These are phyloP conservation scores for Ornithorhynchus anatinus DNA, from an alignment of 2,113 vertebrate genomes.

Conservation along the genomic window DNA sequence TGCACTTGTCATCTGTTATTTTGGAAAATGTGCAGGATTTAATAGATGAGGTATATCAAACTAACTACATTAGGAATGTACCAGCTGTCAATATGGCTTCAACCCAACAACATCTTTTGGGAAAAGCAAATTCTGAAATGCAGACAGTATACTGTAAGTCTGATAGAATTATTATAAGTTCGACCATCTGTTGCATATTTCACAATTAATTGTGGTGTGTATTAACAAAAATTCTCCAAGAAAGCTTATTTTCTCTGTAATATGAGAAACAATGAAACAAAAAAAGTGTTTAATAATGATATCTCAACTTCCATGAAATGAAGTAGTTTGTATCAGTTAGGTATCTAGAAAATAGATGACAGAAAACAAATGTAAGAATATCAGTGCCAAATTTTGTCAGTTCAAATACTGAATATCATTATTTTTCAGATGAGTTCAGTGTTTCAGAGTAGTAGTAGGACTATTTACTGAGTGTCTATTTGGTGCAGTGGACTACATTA, in stretches of 20 bases:
- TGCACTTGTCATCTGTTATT: conserved; percentile 79
- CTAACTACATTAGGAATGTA: conserved; percentile 74
- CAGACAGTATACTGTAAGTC: conserved; percentile 72
- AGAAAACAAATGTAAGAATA: conserved; percentile 36
- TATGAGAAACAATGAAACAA: conserved; percentile 35
- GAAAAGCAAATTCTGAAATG: conserved; percentile 70
- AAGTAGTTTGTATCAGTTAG: conserved; percentile 25
- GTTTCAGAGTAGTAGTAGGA: too few species aligned
- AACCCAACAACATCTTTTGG: conserved; percentile 72
- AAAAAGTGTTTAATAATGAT: conserved; percentile 11
- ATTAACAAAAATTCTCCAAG: conserved; percentile 58
- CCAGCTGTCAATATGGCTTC: conserved; percentile 80
- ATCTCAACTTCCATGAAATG: conserved; percentile 25
- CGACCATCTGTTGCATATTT: conserved; percentile 78
- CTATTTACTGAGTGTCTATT: too few species aligned
- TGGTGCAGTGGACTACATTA: too few species aligned
- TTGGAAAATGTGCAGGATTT: conserved; percentile 74
- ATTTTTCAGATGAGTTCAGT: too few species aligned
- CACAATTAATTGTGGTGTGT: conserved; percentile 70
- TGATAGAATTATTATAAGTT: conserved; percentile 76
- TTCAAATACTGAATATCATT: too few species aligned
- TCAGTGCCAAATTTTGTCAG: neutral
- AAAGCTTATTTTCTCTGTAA: conserved; percentile 47
- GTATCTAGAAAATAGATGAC: conserved; percentile 23
- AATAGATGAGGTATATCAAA: conserved; percentile 83